Evolutionary conservation across 2,113 vertebrate genomes (phyloP), one percentile per base, ranked within the genome.

Genomic region (Prietella phreatophila): DNA sequence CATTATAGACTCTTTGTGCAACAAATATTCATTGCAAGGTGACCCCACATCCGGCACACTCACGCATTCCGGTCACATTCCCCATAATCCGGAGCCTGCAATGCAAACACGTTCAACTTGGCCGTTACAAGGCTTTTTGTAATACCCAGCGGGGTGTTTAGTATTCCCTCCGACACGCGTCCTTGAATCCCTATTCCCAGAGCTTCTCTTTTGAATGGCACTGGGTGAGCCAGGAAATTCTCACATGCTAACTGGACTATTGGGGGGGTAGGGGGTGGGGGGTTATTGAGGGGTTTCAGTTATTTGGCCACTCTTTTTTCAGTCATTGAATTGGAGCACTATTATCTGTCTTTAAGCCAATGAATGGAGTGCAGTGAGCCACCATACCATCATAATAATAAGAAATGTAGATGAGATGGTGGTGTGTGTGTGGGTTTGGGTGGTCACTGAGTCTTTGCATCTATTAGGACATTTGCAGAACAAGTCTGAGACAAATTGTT

Each of bases 61-160:
- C 95, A 92, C 91, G 85, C 93, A 95, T 95, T 95, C 95, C 90
- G 91, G 93, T 94, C 93, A 78, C 92, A 91, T 94, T 91, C 90
- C 87, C 90, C 87, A 86, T 95, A 94, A 95, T 95, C 93, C 93
- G 92, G 93, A 93, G 93, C 92, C 92, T 85, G 90, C 91, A 93
- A 93, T 92, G 92, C 93, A 94, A 94, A 95, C 92, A 91, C 91
- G 90, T 94, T 94, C 92, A 88, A 92, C 93, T 94, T 91, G 92
- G 92, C 88, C n/a, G 82, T 90, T 92, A 92, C 91, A 85, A 92
- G 90, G 93, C 92, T 81, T 89, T 89, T 89, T 91, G 91, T 92
- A 93, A 93, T 92, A 92, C 93, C 92, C 94, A 91, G 89, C 76
- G 84, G 88, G 83, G 92, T 95, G 94, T 91, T 95, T 95, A 95